Conservation (phyloP, 2,888 invertebrate species). For the Nomada flava region DNA sequence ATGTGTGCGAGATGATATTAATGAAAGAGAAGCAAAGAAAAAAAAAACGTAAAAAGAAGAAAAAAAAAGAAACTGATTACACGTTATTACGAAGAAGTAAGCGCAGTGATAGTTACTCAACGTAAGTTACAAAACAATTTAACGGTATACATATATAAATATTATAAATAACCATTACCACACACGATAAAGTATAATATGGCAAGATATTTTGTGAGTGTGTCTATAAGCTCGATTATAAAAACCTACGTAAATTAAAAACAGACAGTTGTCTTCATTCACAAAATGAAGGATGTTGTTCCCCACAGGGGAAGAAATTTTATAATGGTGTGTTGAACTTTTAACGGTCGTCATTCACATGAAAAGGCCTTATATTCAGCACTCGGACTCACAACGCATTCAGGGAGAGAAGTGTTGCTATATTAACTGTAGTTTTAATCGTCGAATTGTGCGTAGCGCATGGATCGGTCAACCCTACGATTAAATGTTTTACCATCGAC, state of each 20-base stretch:
- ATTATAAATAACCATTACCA: conserved; percentile 61
- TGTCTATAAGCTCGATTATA: conserved; percentile 72
- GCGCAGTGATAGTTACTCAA: conserved; percentile 81
- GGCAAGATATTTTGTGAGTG: conserved; percentile 74
- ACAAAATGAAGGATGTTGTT: conserved; percentile 37
- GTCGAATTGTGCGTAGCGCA: conserved; percentile 53
- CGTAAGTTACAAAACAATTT: conserved; percentile 64
- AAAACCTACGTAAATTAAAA: conserved; percentile 57
- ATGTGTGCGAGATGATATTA: conserved; percentile 47
- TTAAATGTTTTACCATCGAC: conserved; percentile 43
- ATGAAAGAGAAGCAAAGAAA: conserved; percentile 26
- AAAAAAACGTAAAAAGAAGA: conserved; percentile 5
- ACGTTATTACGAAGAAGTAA: conserved; percentile 78
- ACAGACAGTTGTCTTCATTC: conserved; percentile 64
- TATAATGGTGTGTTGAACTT: conserved; percentile 66
- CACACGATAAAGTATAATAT: conserved; percentile 66
- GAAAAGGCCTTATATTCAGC: conserved; percentile 68
- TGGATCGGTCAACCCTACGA: conserved; percentile 40
- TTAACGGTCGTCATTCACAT: conserved; percentile 63
- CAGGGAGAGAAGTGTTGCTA: conserved; percentile 53
- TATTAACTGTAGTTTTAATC: conserved; percentile 55
- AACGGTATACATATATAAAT: conserved; percentile 65
- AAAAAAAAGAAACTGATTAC: conserved; percentile 68
- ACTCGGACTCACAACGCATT: conserved; percentile 55
- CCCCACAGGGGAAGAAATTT: conserved; percentile 52